A percentile compares a stretch with the other conserved stretches of the same genome.
Evolutionary conservation across 2,888 invertebrate species (phyloP).

Genomic region (Troides oblongomaculatus): DNA sequence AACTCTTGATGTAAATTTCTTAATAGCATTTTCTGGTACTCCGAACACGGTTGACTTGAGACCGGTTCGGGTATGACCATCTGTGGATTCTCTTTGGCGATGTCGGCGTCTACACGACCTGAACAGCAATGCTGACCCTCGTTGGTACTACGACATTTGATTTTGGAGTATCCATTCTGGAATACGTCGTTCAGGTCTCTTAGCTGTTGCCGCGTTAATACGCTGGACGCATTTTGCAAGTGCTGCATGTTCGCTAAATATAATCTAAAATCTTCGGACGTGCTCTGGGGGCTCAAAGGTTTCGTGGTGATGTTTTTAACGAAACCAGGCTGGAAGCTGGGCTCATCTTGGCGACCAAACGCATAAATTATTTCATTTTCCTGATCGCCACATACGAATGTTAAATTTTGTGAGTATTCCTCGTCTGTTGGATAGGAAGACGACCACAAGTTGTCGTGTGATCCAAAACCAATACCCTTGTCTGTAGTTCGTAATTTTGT

Average conservation of each 20-base stretch:
- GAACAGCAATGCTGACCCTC: slow-evolving; percentile 64
- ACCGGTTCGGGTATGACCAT: slow-evolving; percentile 61
- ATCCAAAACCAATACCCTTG: slow-evolving; percentile 64
- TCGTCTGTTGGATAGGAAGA: slow-evolving; percentile 64
- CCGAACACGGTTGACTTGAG: slow-evolving; percentile 73
- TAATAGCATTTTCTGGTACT: slow-evolving; percentile 82
- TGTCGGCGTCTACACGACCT: slow-evolving; percentile 52
- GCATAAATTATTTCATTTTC: slow-evolving; percentile 77
- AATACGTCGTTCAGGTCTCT: slow-evolving; percentile 80
- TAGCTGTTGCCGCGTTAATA: slow-evolving; percentile 81
- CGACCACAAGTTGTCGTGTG: slow-evolving; percentile 77
- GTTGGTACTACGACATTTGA: slow-evolving; percentile 55
- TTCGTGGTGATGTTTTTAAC: slow-evolving; percentile 82
- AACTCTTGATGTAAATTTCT: slow-evolving; percentile 89
- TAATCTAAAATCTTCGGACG: slow-evolving; percentile 84
- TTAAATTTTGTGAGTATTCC: slow-evolving; percentile 63
- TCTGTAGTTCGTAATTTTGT: slow-evolving; percentile 54
- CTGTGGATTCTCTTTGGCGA: slow-evolving; percentile 60
- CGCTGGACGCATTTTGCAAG: slow-evolving; percentile 84
- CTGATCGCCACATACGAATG: slow-evolving; percentile 71
- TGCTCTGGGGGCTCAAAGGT: slow-evolving; percentile 82
- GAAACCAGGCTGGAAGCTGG: slow-evolving; percentile 56
- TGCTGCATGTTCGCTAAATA: slow-evolving; percentile 87
- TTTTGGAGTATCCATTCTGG: slow-evolving; percentile 76
- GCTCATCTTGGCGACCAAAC: slow-evolving; percentile 67